Percentiles rank a stretch among this genome's conserved stretches.
Evolutionary conservation across 2,113 vertebrate species (phyloP).

Genomic region (Megalops atlanticus): DNA sequence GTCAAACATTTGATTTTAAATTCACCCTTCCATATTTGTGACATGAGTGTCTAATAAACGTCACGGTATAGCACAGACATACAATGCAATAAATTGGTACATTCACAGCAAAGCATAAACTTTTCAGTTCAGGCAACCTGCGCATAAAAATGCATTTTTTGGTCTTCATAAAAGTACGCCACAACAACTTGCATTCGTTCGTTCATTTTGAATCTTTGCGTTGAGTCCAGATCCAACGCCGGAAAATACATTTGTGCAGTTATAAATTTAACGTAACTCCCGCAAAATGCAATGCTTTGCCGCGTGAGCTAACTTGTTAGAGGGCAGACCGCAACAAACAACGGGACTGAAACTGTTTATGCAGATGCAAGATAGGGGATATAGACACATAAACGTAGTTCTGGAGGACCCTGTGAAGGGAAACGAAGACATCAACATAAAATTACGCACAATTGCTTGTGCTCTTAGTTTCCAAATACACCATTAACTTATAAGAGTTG

Average conservation of each 20-base stretch:
- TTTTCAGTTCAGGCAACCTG: background rate
- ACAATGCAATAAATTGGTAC: background rate
- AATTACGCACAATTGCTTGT: background rate
- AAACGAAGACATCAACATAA: background rate
- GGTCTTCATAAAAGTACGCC: conserved; percentile 8
- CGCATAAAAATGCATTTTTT: conserved; percentile 12
- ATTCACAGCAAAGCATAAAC: background rate
- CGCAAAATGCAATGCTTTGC: conserved; percentile 1
- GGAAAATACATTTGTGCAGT: conserved; percentile 31
- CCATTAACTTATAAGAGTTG: background rate
- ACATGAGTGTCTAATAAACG: background rate
- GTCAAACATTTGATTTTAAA: background rate
- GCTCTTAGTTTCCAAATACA: background rate
- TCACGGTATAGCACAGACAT: background rate
- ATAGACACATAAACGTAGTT: conserved; percentile 12
- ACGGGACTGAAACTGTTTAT: background rate
- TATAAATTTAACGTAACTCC: conserved; percentile 31
- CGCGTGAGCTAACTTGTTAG: conserved; percentile 9
- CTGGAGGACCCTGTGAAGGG: background rate
- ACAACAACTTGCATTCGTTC: background rate
- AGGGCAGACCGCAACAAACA: conserved; percentile 6
- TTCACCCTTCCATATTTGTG: background rate
- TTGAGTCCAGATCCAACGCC: conserved; percentile 6
- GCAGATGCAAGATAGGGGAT: conserved; percentile 11
- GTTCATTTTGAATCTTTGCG: background rate